Evolutionary conservation across 2,113 vertebrate species (phyloP), one percentile per base, ranked within the genome.

Genomic region (Holacanthus passer): DNA sequence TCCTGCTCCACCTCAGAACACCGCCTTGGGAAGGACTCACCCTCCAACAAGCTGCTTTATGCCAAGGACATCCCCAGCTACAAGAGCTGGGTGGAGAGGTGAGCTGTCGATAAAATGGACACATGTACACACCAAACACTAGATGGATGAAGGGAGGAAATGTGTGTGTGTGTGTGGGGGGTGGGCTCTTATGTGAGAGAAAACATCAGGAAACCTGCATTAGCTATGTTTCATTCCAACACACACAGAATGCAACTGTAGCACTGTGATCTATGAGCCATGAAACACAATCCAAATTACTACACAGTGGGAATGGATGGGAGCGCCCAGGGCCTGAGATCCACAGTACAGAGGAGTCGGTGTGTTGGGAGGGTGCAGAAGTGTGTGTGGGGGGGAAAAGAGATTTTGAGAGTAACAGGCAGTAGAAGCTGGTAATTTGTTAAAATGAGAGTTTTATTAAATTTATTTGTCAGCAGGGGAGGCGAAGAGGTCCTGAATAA

Each of bases 31-130:
- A 99, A 99, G 84, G 98, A 99, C 88, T 99, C 98, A 0, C 98
- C 98, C 32, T 99, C 98, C 87, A 99, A 99, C 95, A 99, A 99
- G 93, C 96, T 99, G 76, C 97, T 99, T 6, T 99, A 99, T 0
- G 98, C 98, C 97, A 99, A 99, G 98, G 98, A 99, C 92, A 99
- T 99, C 88, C 98, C 98, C 93, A 99, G 97, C 94, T 99, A 99
- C 93, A 99, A 99, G 94, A 99, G 96, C 94, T 99, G 98, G 98
- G 98, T 99, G 86, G 98, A 99, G 95, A 97, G 98, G 98, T 99
- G 89, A 96, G 97, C 88, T 58, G 47, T 37, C 16, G 5, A 50
- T 43, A 24, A 55, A 73, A 39, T 45, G 58, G 31, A 53, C 35
- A 79, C 19, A n/a, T 45, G 56, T 37, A 53, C 29, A 79, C 27